Conservation (phyloP, 2,888 invertebrate genomes). For the Agonopterix subpropinquella region DNA sequence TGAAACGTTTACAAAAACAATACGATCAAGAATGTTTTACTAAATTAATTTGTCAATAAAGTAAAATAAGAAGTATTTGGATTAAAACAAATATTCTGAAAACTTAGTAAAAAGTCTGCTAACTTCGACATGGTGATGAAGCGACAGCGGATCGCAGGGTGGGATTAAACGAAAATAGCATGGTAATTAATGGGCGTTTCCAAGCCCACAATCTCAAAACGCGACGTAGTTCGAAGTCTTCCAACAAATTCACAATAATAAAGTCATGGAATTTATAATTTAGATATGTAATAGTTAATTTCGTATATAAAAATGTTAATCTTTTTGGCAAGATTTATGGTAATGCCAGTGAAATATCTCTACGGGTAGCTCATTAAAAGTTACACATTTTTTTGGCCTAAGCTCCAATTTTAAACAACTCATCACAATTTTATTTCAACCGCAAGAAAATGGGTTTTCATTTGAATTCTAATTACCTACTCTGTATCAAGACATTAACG, state of each 20-base stretch:
- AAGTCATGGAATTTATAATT: conserved; percentile 5
- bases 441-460: too few species aligned
- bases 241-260: conserved; percentile 27
- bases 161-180: conserved; percentile 68
- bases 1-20: conserved; percentile 17
- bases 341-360: neutral
- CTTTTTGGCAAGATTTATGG: conserved; percentile 3
- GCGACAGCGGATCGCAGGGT: conserved; percentile 52
- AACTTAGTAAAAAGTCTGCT: neutral
- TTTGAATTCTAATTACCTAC: conserved; percentile 6
- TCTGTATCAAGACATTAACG: conserved; percentile 5
- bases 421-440: too few species aligned
- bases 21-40: conserved; percentile 13
- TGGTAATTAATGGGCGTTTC: conserved; percentile 59
- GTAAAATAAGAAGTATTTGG: neutral
- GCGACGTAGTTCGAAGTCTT: conserved; percentile 47
- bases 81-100: neutral
- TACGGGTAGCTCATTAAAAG: neutral
- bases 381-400: neutral
- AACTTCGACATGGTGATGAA: conserved; percentile 33
- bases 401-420: too few species aligned
- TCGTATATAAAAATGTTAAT: conserved; percentile 3
- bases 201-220: conserved; percentile 55
- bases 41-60: neutral
- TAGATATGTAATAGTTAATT: neutral